Base-by-base conservation (phyloP, 2,797 vertebrate species). In the Premnoplex brunnescens region DNA sequence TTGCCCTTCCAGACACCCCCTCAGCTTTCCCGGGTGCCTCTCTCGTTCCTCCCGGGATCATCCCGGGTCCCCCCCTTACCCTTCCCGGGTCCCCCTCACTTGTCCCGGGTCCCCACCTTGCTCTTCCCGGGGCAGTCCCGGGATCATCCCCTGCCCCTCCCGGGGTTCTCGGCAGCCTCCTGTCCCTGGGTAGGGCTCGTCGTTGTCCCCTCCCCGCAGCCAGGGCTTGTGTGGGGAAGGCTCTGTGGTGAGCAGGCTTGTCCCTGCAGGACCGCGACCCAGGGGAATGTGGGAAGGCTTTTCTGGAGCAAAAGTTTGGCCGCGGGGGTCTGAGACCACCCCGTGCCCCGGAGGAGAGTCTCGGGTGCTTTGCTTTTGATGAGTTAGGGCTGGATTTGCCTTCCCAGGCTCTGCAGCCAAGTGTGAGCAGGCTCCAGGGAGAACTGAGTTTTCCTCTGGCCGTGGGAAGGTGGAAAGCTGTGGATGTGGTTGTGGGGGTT, bases 331-430 rank as follows among this genome's bases (percentile, higher is more conserved):
- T 3, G 6, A 4, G 76, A 17, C 4, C 69, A 3, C 22, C 69
- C 32, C 4, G 2, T 9, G 92, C 59, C 92, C 51, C 1, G 27
- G 11, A 22, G 88, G 58, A 43, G 23, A 32, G 27, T 5, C 49
- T 9, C 34, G 1, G 1, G 28, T 1, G 13, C 71, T 46, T 7
- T 1, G 5, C 28, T 68, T 16, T 5, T 4, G 11, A 2, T 10
- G 46, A 14, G 26, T 0, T 14, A 11, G 17, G 13, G 3, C 44
- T 12, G 18, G 32, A 14, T 30, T 72, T 49, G 51, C 72, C 48
- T n/a, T 36, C 48, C 60, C 43, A 2, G 46, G 17, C 67, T 27
- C 22, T 63, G 7, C 69, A 10, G 92, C 73, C 58, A 23, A 34
- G 56, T 1, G 18, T 4, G 28, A 36, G 67, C 27, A 60, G 69